Conservation (phyloP, 2,888 invertebrate genomes). For the Scaptomyza caliginosa region DNA sequence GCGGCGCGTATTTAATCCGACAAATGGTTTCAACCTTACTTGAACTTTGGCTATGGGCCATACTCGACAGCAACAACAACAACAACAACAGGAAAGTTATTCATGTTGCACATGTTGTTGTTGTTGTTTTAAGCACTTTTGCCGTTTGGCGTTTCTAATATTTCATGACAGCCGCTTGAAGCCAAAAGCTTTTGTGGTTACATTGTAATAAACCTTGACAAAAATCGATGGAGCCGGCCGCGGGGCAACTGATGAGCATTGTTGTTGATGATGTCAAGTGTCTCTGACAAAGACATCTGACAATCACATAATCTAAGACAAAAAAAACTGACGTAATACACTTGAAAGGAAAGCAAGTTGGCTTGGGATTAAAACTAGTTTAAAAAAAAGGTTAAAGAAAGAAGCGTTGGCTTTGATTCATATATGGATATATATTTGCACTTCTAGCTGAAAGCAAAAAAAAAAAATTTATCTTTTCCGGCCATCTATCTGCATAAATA, state of each 20-base stretch:
- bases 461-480: constrained; percentile 72
- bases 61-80: constrained; percentile 44
- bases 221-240: constrained; percentile 23
- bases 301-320: constrained; percentile 11
- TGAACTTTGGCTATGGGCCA: constrained; percentile 77
- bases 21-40: constrained; percentile 80
- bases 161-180: constrained; percentile 76
- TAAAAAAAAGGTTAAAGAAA: too few relatives aligned
- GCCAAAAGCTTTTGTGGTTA: constrained; percentile 71
- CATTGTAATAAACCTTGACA: constrained; percentile 81
- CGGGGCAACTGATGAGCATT: constrained; percentile 53
- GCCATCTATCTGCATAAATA: constrained; percentile 81
- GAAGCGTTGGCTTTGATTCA: not conserved
- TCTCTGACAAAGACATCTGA: constrained; percentile 44
- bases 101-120: constrained; percentile 52
- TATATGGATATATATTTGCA: constrained; percentile 40
- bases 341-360: not conserved
- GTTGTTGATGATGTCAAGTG: constrained; percentile 75
- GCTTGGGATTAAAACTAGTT: too few relatives aligned
- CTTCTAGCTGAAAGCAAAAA: constrained; percentile 27
- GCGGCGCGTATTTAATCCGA: constrained; percentile 80
- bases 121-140: constrained; percentile 55
- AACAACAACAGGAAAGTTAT: constrained; percentile 39
- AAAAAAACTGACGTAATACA: constrained; percentile 19
- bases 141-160: constrained; percentile 72